Conservation (phyloP, 2,888 invertebrate genomes). For the Drosophila ustulata region DNA sequence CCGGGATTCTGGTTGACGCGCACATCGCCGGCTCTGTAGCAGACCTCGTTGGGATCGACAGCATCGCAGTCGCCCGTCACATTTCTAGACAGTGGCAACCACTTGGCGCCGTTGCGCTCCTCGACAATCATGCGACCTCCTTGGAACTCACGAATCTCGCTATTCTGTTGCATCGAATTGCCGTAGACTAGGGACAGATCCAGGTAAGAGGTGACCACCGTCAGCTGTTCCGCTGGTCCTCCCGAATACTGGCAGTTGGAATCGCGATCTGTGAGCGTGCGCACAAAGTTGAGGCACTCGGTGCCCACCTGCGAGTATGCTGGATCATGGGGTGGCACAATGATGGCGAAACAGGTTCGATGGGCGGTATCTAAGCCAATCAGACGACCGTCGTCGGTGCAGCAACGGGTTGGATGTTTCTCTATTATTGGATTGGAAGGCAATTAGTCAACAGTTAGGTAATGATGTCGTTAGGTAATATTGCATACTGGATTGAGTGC, state of each 20-base stretch:
- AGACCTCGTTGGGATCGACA: constrained; percentile 88
- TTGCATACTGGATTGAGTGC: constrained; percentile 90
- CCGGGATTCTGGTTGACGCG: constrained; percentile 86
- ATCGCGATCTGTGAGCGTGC: constrained; percentile 89
- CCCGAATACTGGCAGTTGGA: constrained; percentile 86
- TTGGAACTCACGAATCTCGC: constrained; percentile 88
- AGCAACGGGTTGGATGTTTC: constrained; percentile 88
- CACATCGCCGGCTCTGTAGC: constrained; percentile 89
- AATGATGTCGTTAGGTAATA: not conserved
- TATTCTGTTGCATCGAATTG: constrained; percentile 88
- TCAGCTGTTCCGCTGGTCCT: constrained; percentile 88
- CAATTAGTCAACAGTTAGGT: not conserved
- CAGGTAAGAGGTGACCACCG: constrained; percentile 85
- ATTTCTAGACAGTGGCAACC: constrained; percentile 90
- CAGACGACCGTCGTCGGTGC: constrained; percentile 87
- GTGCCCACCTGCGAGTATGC: constrained; percentile 86
- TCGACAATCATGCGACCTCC: constrained; percentile 89
- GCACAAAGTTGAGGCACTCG: constrained; percentile 89
- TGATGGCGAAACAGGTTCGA: constrained; percentile 86
- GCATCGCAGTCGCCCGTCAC: constrained; percentile 89
- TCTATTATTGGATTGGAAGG: constrained; percentile 84
- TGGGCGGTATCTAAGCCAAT: constrained; percentile 84
- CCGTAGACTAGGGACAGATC: constrained; percentile 94
- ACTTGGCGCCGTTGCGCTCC: constrained; percentile 88
- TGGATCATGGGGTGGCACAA: constrained; percentile 87